A percentile compares a stretch with the other conserved stretches of the same genome.
Conservation (phyloP, 2,888 invertebrate genomes). For the Lingula anatina region DNA sequence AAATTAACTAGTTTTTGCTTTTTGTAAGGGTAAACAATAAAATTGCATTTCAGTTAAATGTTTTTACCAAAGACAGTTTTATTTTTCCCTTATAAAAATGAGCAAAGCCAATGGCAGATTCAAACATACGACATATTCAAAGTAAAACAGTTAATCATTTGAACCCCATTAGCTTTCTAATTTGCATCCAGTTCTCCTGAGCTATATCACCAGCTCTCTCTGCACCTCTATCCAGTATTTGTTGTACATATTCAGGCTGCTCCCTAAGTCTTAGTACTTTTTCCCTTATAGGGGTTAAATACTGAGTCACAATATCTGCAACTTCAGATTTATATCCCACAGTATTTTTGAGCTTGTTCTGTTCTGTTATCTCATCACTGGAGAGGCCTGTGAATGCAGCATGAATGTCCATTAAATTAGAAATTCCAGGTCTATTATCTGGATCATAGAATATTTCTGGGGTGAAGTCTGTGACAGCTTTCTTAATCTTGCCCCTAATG, state of each 20-base stretch:
- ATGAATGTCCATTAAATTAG: constrained; percentile 83
- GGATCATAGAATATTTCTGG: constrained; percentile 78
- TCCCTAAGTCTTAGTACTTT: constrained; percentile 59
- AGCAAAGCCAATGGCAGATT: no score
- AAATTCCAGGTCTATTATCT: constrained; percentile 73
- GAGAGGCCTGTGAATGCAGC: constrained; percentile 66
- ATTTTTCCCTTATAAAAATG: no score
- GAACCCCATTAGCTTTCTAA: constrained; percentile 61
- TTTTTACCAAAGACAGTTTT: no score
- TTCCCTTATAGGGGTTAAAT: constrained; percentile 66
- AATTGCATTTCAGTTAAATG: no score
- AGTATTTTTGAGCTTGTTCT: constrained; percentile 63
- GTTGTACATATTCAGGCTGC: constrained; percentile 62
- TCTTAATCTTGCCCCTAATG: constrained; percentile 70
- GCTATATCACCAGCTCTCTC: constrained; percentile 64
- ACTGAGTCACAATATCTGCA: constrained; percentile 68
- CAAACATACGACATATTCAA: no score
- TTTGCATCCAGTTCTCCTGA: constrained; percentile 62
- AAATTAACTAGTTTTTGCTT: no score
- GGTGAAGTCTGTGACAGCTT: constrained; percentile 84
- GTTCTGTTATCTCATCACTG: constrained; percentile 66
- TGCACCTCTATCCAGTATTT: constrained; percentile 62
- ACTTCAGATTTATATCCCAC: constrained; percentile 71
- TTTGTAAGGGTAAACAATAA: no score
- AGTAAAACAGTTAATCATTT: constrained; percentile 17